Evolutionary conservation across 2,797 vertebrate genomes (phyloP).

Genomic region (Enteromius anoplus): DNA sequence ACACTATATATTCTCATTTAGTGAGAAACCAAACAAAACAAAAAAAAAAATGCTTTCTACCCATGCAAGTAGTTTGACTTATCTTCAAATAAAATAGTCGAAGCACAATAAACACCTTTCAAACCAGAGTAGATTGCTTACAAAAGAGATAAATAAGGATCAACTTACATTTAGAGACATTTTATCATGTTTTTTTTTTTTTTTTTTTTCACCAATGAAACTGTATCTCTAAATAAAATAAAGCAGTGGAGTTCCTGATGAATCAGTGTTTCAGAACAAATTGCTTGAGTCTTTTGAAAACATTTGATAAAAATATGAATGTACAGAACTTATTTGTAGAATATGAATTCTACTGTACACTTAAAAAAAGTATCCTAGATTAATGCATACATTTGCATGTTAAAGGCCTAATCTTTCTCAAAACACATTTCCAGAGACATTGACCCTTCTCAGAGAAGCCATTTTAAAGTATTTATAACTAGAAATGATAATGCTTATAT

Average conservation of each 20-base stretch:
- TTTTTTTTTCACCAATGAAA: neutral
- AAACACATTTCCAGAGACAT: neutral
- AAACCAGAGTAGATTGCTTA: neutral
- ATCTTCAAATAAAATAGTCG: neutral
- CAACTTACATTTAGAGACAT: neutral
- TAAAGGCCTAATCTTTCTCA: neutral
- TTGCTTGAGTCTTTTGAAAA: neutral
- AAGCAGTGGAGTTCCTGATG: neutral
- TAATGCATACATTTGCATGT: neutral
- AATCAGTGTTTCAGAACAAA: neutral
- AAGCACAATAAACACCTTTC: neutral
- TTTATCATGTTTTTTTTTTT: neutral
- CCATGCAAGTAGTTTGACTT: neutral
- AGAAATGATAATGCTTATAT: neutral
- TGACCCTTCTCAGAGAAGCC: slow-evolving; percentile 31
- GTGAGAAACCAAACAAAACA: neutral
- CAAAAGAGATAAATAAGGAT: neutral
- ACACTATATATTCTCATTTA: neutral
- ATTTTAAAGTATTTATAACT: slow-evolving; percentile 31
- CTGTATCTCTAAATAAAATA: neutral
- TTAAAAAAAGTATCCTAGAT: neutral
- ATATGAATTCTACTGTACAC: neutral
- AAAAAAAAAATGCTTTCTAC: neutral
- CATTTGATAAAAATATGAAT: neutral
- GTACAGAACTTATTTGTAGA: too few species aligned